A percentile compares a stretch with the other conserved stretches of the same genome.
Evolutionary conservation across 2,113 vertebrate species (phyloP).

Genomic region (Sapajus apella): DNA sequence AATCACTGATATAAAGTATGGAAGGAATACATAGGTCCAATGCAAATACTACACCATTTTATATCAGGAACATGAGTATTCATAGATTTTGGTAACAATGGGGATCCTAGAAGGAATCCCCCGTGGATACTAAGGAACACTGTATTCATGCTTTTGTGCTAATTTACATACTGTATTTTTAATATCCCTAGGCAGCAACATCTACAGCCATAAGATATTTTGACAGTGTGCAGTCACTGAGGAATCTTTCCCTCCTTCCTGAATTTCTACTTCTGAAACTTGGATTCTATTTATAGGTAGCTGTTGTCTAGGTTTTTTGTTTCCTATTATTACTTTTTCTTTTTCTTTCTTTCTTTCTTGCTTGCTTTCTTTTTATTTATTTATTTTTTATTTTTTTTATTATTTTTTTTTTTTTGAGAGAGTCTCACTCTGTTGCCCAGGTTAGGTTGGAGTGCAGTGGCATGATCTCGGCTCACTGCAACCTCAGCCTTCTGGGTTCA

Average conservation of each 20-base stretch:
- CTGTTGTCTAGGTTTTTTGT: not conserved
- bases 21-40: not conserved
- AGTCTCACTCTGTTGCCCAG: too few relatives aligned
- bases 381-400: not conserved
- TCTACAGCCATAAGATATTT: not conserved
- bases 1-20: not conserved
- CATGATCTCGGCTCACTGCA: too few relatives aligned
- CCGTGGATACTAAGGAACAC: not conserved
- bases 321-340: not conserved
- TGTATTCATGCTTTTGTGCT: not conserved
- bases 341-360: not conserved
- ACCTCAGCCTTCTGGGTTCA: too few relatives aligned
- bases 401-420: too few relatives aligned
- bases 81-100: not conserved
- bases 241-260: not conserved
- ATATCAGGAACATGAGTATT: not conserved
- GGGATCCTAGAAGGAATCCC: not conserved
- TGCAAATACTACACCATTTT: not conserved
- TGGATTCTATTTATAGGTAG: not conserved
- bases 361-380: not conserved
- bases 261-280: not conserved
- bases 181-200: not conserved
- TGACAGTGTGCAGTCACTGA: not conserved
- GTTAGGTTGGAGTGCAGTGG: too few relatives aligned
- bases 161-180: not conserved